A percentile compares a stretch with the other conserved stretches of the same genome.
These are phyloP conservation scores for Petroica traversi DNA, from an alignment of 2,113 vertebrate species.

Conservation along the genomic window DNA sequence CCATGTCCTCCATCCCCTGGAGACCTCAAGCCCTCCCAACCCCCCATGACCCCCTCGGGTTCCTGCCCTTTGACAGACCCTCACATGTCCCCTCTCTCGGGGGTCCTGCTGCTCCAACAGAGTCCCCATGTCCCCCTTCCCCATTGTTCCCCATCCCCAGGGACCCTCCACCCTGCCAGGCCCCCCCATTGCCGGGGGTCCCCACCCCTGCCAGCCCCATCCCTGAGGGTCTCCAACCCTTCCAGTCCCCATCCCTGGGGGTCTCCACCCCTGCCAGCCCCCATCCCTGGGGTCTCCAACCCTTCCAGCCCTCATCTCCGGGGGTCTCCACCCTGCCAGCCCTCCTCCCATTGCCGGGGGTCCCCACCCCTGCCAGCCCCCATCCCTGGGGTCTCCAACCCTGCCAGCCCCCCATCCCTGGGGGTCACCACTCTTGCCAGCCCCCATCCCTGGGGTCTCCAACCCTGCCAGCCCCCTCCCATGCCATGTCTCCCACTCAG, in stretches of 20 bases:
- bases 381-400: background rate
- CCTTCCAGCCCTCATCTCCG: background rate
- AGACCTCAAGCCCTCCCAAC: background rate
- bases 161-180: background rate
- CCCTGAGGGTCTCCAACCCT: background rate
- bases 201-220: background rate
- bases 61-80: background rate
- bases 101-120: background rate
- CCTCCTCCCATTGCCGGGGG: background rate
- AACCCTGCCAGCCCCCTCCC: background rate
- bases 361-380: background rate
- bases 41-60: no score
- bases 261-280: background rate
- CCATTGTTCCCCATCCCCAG: background rate
- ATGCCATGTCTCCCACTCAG: background rate
- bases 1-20: no score
- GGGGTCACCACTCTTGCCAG: background rate
- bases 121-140: background rate
- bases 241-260: background rate
- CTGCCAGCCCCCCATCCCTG: background rate
- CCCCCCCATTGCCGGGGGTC: background rate
- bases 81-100: background rate
- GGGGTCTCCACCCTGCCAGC: background rate
- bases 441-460: background rate
- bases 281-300: background rate